Evolutionary conservation across 2,888 invertebrate species (phyloP).

Genomic region (Andrena flavipes): DNA sequence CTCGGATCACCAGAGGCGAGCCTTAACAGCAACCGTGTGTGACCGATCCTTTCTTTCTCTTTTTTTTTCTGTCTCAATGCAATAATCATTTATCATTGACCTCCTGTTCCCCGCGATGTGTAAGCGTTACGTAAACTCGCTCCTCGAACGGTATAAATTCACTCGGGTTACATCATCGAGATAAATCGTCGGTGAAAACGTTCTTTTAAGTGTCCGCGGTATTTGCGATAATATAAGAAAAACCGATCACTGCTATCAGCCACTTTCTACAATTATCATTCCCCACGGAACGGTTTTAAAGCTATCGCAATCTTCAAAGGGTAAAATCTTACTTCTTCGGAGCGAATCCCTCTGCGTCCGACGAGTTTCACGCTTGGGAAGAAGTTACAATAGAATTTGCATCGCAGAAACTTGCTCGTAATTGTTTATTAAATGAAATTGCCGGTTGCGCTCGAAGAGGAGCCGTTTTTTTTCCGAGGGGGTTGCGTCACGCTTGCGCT

Average conservation of each 20-base stretch:
- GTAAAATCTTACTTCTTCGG: too few relatives aligned
- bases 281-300: neutral
- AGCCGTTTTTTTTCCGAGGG: slow-evolving; percentile 41
- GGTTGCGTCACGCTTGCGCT: slow-evolving; percentile 56
- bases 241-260: neutral
- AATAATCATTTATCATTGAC: slow-evolving; percentile 43
- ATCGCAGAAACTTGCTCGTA: neutral
- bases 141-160: slow-evolving; percentile 28
- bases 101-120: slow-evolving; percentile 24
- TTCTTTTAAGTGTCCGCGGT: neutral
- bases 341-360: neutral
- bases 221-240: neutral
- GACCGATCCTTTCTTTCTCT: slow-evolving; percentile 19
- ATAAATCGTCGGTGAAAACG: neutral
- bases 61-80: slow-evolving; percentile 21
- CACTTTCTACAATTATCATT: neutral
- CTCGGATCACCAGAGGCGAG: slow-evolving; percentile 42
- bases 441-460: neutral
- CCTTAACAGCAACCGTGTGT: slow-evolving; percentile 63
- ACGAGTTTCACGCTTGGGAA: neutral
- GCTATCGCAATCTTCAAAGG: neutral
- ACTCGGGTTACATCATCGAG: neutral
- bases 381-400: neutral
- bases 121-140: slow-evolving; percentile 57
- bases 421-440: slow-evolving; percentile 20